Conservation (phyloP, 1,140 invertebrate species). For the Mya arenaria region DNA sequence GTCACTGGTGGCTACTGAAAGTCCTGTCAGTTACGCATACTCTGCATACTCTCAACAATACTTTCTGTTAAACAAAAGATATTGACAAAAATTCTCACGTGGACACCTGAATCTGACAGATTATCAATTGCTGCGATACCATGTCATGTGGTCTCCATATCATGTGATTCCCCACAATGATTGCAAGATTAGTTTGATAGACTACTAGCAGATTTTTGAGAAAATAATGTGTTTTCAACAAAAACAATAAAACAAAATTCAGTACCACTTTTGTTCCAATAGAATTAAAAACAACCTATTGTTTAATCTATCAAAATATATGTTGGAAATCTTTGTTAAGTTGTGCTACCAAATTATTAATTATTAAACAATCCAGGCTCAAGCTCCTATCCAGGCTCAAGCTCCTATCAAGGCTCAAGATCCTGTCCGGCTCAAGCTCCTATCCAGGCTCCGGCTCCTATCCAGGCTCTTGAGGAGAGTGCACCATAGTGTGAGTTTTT, state of each 20-base stretch:
- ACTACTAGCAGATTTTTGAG: constrained; percentile 15
- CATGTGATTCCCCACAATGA: constrained; percentile 11
- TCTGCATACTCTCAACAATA: neutral
- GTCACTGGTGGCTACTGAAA: constrained; percentile 12
- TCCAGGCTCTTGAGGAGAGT: too few relatives aligned
- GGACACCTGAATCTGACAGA: constrained; percentile 17
- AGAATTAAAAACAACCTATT: constrained; percentile 17
- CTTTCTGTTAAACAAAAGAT: constrained; percentile 20
- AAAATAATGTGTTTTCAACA: too few relatives aligned
- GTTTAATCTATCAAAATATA: neutral
- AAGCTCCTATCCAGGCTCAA: too few relatives aligned
- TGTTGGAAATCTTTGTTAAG: too few relatives aligned
- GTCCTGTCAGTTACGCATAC: constrained; percentile 15
- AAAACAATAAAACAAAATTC: neutral
- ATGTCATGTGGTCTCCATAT: constrained; percentile 19
- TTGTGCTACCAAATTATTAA: too few relatives aligned
- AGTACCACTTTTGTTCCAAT: constrained; percentile 17
- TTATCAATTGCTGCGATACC: constrained; percentile 18
- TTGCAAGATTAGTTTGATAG: too few relatives aligned
- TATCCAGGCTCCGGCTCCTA: too few relatives aligned
- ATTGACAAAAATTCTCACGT: constrained; percentile 15
- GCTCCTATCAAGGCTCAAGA: too few relatives aligned
- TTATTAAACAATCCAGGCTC: too few relatives aligned
- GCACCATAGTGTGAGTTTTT: too few relatives aligned
- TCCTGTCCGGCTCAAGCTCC: neutral